Conservation (phyloP, 2,888 invertebrate species). For the Trimorus sp. region DNA sequence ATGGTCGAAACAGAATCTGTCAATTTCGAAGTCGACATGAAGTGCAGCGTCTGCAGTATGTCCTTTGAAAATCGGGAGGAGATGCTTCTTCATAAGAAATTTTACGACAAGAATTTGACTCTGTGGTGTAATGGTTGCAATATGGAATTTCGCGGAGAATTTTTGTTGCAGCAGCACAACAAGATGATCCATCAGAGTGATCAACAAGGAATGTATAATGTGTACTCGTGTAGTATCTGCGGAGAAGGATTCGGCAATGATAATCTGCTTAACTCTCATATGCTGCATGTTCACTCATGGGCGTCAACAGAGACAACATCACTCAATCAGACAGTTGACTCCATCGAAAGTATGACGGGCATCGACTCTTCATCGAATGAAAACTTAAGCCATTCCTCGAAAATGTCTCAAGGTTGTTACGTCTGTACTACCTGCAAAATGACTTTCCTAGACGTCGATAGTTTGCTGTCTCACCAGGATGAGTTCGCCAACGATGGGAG, state of each 20-base stretch:
- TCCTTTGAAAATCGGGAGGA: conserved; percentile 49
- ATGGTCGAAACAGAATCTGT: not conserved
- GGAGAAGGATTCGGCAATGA: conserved; percentile 57
- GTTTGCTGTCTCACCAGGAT: conserved; percentile 36
- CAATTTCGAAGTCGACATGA: conserved; percentile 5
- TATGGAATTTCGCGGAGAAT: conserved; percentile 54
- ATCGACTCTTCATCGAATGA: not conserved
- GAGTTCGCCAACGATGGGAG: conserved; percentile 61
- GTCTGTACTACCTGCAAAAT: conserved; percentile 53
- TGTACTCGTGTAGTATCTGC: conserved; percentile 49
- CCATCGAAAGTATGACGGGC: not conserved
- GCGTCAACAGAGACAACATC: not conserved
- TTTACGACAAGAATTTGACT: conserved; percentile 30
- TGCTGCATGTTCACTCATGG: conserved; percentile 58
- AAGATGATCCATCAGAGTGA: conserved; percentile 54
- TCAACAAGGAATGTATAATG: conserved; percentile 1
- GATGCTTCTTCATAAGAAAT: conserved; percentile 24
- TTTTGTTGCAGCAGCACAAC: conserved; percentile 44
- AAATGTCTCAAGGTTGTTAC: conserved; percentile 10
- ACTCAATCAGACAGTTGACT: not conserved
- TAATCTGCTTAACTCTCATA: conserved; percentile 53
- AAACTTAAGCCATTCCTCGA: not conserved
- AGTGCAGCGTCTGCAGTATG: conserved; percentile 50
- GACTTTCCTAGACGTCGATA: conserved; percentile 41
- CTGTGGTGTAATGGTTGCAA: conserved; percentile 37